phyloP scores from a whole-genome alignment of 1,140 invertebrate genomes.

The Anoplophora glabripennis region DNA sequence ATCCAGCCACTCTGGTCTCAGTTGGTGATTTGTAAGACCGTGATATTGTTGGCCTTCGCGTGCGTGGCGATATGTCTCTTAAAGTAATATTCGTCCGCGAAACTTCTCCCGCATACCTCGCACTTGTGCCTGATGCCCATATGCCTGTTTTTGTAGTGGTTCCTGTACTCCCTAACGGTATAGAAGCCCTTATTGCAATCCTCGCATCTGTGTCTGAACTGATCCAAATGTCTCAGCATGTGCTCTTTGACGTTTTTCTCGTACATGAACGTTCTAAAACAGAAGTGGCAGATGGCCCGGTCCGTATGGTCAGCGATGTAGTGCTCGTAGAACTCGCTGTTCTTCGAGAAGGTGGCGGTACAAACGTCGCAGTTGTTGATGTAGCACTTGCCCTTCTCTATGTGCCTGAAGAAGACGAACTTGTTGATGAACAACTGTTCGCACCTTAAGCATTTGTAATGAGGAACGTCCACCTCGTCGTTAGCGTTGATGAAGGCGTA shows the following conservation, averaged over 20 bases:
- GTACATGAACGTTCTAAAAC: conserved; percentile 48
- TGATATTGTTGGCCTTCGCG: conserved; percentile 23
- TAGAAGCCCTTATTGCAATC: conserved; percentile 48
- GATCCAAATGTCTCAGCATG: conserved; percentile 47
- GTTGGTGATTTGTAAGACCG: background rate
- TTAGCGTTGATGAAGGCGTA: conserved; percentile 39
- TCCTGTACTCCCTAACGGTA: conserved; percentile 48
- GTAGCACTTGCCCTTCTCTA: conserved; percentile 48
- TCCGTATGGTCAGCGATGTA: conserved; percentile 42
- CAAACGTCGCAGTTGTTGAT: conserved; percentile 45
- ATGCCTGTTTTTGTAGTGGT: conserved; percentile 48
- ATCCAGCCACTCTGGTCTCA: background rate
- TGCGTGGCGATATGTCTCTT: conserved; percentile 60
- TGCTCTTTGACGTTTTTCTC: conserved; percentile 48
- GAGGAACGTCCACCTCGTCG: conserved; percentile 39
- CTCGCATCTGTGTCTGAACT: conserved; percentile 46
- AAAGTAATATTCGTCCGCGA: conserved; percentile 59
- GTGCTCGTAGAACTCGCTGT: conserved; percentile 40
- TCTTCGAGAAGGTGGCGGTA: conserved; percentile 32
- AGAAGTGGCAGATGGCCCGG: conserved; percentile 47
- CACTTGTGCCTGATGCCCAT: conserved; percentile 53
- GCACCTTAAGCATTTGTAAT: conserved; percentile 45
- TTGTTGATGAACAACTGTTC: conserved; percentile 48
- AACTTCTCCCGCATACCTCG: conserved; percentile 57
- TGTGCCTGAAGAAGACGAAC: conserved; percentile 44